Evolutionary conservation across 2,888 invertebrate species (phyloP).

Genomic region (Sthenelais limicola): DNA sequence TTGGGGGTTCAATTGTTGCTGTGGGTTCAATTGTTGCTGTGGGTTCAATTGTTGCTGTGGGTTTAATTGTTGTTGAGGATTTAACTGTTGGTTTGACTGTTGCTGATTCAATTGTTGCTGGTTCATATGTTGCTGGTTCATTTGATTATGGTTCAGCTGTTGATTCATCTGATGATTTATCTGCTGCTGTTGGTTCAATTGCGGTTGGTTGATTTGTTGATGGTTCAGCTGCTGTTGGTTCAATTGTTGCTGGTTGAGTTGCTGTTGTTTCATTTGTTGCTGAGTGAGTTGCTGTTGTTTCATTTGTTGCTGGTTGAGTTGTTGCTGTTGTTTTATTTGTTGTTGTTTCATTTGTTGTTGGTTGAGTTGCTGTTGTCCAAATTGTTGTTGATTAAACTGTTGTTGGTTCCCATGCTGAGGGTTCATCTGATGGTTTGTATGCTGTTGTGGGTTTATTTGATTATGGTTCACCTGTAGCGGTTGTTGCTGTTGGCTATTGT

Average conservation of each 20-base stretch:
- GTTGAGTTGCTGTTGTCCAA: constrained; percentile 5
- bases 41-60: not conserved
- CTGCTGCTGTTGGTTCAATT: not conserved
- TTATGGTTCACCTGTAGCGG: not conserved
- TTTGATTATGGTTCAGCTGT: not conserved
- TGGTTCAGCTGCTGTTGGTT: not conserved
- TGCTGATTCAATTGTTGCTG: not conserved
- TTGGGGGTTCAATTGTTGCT: too few relatives aligned
- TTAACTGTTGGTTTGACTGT: not conserved
- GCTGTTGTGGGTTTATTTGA: too few relatives aligned
- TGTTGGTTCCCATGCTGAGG: not conserved
- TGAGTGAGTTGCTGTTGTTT: not conserved
- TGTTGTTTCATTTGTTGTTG: too few relatives aligned
- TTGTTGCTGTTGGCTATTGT: constrained; percentile 1
- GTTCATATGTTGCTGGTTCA: not conserved
- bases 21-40: not conserved
- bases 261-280: not conserved
- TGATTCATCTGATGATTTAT: constrained; percentile 1
- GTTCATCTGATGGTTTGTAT: too few relatives aligned
- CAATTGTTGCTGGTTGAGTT: not conserved
- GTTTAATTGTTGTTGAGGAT: too few relatives aligned
- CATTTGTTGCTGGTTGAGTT: too few relatives aligned
- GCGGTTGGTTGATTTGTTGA: not conserved
- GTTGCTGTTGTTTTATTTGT: too few relatives aligned
- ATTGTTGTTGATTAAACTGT: constrained; percentile 5